Evolutionary conservation across 2,113 vertebrate genomes (phyloP), one percentile per base, ranked within the genome.

Genomic region (Thalassoma bifasciatum): DNA sequence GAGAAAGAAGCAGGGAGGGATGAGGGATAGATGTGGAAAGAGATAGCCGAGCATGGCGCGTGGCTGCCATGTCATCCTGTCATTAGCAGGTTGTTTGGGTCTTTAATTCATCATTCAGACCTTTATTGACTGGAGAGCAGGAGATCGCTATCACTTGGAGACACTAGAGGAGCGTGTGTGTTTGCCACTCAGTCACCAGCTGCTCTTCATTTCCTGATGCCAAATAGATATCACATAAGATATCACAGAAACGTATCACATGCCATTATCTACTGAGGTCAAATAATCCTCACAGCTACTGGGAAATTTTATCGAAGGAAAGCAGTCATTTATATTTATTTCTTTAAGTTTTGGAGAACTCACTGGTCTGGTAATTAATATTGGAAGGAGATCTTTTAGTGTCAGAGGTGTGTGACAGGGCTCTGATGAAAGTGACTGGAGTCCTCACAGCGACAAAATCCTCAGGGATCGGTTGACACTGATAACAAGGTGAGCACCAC

Each of bases 21-120:
- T 63, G 34, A 63, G 69, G 24, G 24, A 76, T 30, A 88, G 86
- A 89, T 89, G 77, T 67, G 81, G 71, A 79, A 58, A 71, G 66
- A 82, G 86, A 92, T 89, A 87, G 59, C 52, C 1, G 26, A 70
- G 72, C 76, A 46, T 36, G 76, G 77, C 79, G 73, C 81, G 86
- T 86, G 88, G 85, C 76, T 77, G 73, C 86, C 86, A 58, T 90
- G 88, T 92, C 86, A 83, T 86, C 80, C 87, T 87, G 82, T 92
- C 89, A 91, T 92, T 92, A 91, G 88, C 82, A 66, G 83, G 82
- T 88, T 93, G 90, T 93, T 91, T 88, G 81, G 88, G 76, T 85
- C 87, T 88, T 93, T 90, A 91, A 92, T 93, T 91, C 66, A 92
- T 93, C 88, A 91, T 90, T 89, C 75, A 85, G 75, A 86, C 89